A percentile compares a stretch with the other conserved stretches of the same genome.
Conservation (phyloP, 2,888 invertebrate species). For the Falcaria lacertinaria region DNA sequence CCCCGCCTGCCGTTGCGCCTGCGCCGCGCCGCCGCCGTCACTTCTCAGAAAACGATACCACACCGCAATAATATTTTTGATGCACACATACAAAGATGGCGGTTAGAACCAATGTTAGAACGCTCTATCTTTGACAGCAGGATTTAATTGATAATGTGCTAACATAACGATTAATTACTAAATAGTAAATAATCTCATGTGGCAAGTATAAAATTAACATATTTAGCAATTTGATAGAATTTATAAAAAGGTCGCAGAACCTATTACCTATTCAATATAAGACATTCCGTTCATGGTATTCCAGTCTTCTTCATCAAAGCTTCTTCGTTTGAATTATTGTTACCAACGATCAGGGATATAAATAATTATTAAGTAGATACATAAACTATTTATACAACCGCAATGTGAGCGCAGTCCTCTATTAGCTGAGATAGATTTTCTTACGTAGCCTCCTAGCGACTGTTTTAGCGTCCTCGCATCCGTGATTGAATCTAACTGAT, state of each 20-base stretch:
- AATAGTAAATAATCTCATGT: slow-evolving; percentile 1
- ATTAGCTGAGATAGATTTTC: slow-evolving; percentile 15
- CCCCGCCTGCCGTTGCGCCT: slow-evolving; percentile 24
- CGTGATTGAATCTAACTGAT: slow-evolving; percentile 26
- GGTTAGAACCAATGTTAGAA: no score
- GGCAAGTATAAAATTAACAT: slow-evolving; percentile 5
- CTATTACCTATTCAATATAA: no score
- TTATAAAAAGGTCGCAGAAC: neutral
- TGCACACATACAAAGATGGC: slow-evolving; percentile 36
- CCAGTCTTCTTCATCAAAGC: no score
- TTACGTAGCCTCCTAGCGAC: slow-evolving; percentile 14
- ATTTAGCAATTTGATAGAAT: neutral
- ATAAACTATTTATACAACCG: no score
- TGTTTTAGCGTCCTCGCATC: slow-evolving; percentile 18
- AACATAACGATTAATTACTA: slow-evolving; percentile 7
- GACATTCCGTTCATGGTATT: no score
- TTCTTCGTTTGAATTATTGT: slow-evolving; percentile 3
- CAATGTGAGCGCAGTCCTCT: no score
- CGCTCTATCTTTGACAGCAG: slow-evolving; percentile 24
- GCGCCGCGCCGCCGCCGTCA: slow-evolving; percentile 50
- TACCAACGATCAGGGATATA: no score
- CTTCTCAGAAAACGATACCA: slow-evolving; percentile 69
- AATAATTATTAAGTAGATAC: no score
- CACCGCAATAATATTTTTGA: slow-evolving; percentile 32
- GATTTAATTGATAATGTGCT: slow-evolving; percentile 16